Evolutionary conservation across 2,888 invertebrate species (phyloP).

Genomic region (Leucophenga maculata): DNA sequence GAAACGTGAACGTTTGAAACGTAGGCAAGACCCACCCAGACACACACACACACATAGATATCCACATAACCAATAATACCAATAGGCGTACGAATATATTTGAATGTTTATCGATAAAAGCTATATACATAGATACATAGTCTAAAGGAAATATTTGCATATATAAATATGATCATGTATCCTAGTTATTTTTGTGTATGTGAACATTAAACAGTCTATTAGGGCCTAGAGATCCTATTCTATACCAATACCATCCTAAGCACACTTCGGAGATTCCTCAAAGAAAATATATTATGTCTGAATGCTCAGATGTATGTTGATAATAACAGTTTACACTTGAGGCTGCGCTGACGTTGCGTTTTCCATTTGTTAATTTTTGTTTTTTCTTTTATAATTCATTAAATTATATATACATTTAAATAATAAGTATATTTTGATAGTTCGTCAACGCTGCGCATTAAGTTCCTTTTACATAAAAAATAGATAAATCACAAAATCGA

Average conservation of each 20-base stretch:
- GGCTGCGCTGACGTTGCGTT: constrained; percentile 9
- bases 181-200: background rate
- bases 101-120: background rate
- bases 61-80: background rate
- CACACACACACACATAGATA: background rate
- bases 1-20: too few relatives aligned
- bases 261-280: background rate
- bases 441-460: background rate
- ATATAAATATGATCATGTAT: constrained; percentile 24
- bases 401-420: too few relatives aligned
- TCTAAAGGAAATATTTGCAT: constrained; percentile 33
- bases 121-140: constrained; percentile 31
- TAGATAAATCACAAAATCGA: too few relatives aligned
- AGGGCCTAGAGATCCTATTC: background rate
- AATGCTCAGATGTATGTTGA: background rate
- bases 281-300: too few relatives aligned
- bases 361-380: background rate
- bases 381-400: background rate
- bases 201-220: constrained; percentile 14
- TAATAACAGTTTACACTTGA: constrained; percentile 1
- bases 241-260: background rate
- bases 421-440: too few relatives aligned
- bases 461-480: background rate
- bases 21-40: background rate
- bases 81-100: background rate